Percentiles rank a stretch among this genome's conserved stretches.
Conservation (phyloP, 2,797 vertebrate genomes). For the Paramormyrops hopkinsi region DNA sequence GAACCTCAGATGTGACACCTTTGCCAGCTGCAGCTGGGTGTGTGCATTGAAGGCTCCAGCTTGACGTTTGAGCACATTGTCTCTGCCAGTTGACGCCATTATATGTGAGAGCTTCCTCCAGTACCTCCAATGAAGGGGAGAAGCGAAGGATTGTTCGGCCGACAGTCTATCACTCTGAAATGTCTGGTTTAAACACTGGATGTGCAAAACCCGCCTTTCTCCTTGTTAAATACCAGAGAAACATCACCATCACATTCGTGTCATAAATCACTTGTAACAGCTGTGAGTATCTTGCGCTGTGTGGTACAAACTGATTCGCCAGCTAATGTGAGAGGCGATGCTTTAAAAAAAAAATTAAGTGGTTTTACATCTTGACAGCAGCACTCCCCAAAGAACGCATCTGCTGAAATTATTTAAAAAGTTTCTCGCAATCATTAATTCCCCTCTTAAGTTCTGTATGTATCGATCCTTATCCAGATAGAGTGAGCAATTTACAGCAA, state of each 20-base stretch:
- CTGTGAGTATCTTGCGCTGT: constrained; percentile 17
- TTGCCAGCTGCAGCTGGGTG: not conserved
- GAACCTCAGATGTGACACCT: not conserved
- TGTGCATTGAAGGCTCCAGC: not conserved
- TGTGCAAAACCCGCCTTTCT: constrained; percentile 18
- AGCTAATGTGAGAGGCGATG: constrained; percentile 2
- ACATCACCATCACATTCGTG: not conserved
- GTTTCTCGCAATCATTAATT: constrained; percentile 43
- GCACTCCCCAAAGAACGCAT: not conserved
- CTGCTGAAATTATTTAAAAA: constrained; percentile 9
- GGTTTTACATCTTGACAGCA: not conserved
- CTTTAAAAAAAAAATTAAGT: not conserved
- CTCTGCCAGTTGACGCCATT: not conserved
- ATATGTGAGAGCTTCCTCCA: not conserved
- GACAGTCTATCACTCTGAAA: not conserved
- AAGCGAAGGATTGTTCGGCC: not conserved
- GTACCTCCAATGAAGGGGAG: not conserved
- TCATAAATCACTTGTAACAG: constrained; percentile 23
- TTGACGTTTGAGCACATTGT: not conserved
- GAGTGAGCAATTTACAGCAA: constrained; percentile 50
- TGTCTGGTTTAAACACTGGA: constrained; percentile 8
- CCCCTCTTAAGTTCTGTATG: constrained; percentile 32
- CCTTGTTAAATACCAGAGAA: constrained; percentile 12
- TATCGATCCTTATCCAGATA: constrained; percentile 47
- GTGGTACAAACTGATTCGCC: constrained; percentile 24